Evolutionary conservation across 2,113 vertebrate species (phyloP).

Genomic region (Labeo rohita): DNA sequence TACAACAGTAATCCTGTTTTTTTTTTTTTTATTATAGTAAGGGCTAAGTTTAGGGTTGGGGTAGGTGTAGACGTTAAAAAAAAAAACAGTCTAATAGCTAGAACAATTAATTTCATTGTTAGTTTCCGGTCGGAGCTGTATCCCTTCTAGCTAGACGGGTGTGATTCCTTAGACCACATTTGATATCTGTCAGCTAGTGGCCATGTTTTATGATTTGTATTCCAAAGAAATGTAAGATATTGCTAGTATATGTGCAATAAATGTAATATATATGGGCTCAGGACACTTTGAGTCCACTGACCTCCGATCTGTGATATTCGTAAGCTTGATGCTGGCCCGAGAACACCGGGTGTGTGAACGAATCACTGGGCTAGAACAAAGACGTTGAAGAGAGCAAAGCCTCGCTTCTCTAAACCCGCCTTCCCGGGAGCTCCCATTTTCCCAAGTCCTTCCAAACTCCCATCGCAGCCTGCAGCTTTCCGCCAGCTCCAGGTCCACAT

Average conservation of each 20-base stretch:
- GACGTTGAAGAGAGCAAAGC: conserved; percentile 63
- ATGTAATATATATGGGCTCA: background rate
- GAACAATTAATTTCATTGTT: too few species aligned
- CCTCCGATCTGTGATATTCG: conserved; percentile 38
- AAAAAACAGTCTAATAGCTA: too few species aligned
- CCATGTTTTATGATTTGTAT: background rate
- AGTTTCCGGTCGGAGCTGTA: too few species aligned
- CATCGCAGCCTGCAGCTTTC: conserved; percentile 35
- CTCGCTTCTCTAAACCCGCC: conserved; percentile 57
- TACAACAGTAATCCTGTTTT: too few species aligned
- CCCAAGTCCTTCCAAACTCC: conserved; percentile 40
- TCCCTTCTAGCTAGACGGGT: background rate
- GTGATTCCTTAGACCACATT: background rate
- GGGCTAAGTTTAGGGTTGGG: too few species aligned
- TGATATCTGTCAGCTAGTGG: background rate
- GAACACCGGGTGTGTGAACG: conserved; percentile 60
- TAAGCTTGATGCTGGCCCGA: conserved; percentile 50
- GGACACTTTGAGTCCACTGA: background rate
- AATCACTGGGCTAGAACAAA: conserved; percentile 69
- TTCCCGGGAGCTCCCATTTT: conserved; percentile 49
- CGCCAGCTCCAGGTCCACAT: conserved; percentile 14
- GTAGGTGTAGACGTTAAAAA: too few species aligned
- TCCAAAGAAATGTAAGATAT: background rate
- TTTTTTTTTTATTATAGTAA: too few species aligned
- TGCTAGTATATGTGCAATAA: background rate